Evolutionary conservation across 64 coral and sea anemone genomes (phyloP), one percentile per base, ranked within the genome.

Genomic region (Platygyra sinensis): DNA sequence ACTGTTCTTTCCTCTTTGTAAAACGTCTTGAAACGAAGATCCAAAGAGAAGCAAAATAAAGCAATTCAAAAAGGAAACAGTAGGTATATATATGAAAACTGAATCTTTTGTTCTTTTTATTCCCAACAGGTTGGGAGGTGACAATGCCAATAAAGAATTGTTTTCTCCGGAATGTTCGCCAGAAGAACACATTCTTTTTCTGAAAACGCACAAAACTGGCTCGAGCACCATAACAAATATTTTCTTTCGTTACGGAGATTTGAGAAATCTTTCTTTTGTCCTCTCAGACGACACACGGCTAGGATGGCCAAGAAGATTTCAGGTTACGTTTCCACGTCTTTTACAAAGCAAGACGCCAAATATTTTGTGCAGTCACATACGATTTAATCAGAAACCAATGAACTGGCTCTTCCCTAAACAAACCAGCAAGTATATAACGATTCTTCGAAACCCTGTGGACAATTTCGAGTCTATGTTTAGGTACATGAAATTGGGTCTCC

Each of bases 201-300:
- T 93, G 42, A 93, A 36, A 72, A 93, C 91, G 5, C 91, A 93
- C 30, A 93, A 93, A 61, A 93, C 91, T 38, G 91, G 91, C 36
- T 77, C 83, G 27, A 87, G 83, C 69, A 93, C 91, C 52, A 88
- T 93, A 28, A 80, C 91, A 63, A 93, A 93, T 49, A 88, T 93
- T 24, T 52, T 93, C 62, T 87, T 87, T 63, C 84, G 91, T 10
- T 93, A 64, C 42, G 91, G 82, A 24, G 91, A 93, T 69, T 33
- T 67, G 46, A 93, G 71, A 60, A 86, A 93, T 72, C 39, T 88
- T 50, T 73, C 83, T 12, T 86, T 93, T 51, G 91, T 67, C 5
- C 73, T 93, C 28, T 84, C 91, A 24, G 87, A 25, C 18, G 25
- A 10, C 13, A 64, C 67, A 65, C 22, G 16, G 22, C 76, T 93